Base-by-base conservation (phyloP, 2,113 vertebrate species). In the Chunga burmeisteri region DNA sequence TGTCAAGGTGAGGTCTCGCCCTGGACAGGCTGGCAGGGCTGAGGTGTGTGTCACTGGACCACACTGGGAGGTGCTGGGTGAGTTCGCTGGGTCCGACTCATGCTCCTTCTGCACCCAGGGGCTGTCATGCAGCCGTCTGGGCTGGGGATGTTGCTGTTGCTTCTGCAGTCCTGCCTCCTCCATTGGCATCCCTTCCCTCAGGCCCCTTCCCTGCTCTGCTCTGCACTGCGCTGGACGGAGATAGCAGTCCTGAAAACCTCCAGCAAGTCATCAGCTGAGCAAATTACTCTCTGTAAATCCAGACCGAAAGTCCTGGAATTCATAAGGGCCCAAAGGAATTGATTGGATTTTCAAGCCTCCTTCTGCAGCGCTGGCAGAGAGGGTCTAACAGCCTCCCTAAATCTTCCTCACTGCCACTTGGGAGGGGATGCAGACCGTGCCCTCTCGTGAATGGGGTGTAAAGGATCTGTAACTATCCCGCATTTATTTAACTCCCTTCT, bases 211-310 rank as follows among this genome's bases (percentile, higher is more conserved):
- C 2, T 16, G 38, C 75, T 46, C 68, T 36, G 70, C 27, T 30
- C 75, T 63, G 55, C 0, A 0, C 72, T 70, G 22, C 13, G 13
- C 93, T 49, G 38, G 30, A 6, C 67, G 88, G 44, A 93, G 88
- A 42, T 62, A 82, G 81, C n/a, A 50, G 61, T 16, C 65, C 55
- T 2, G 0, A n/a, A 65, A 93, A 59, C 72, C 87, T 56, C 61
- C 20, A 40, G 77, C 89, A 26, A 88, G 65, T 40, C 81, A 59
- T 84, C 75, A 81, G 26, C 80, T 40, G 55, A 93, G 91, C 29
- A 96, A 91, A 87, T 87, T 87, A 78, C 70, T 93, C 56, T 4
- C 86, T 63, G 30, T 94, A 95, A 95, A 94, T 94, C 81, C 93
- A 58, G 47, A 14, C 14, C 47, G 56, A 74, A 96, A 86, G 80